Conservation (phyloP, 2,888 invertebrate genomes). For the Pseudococcus longispinus region DNA sequence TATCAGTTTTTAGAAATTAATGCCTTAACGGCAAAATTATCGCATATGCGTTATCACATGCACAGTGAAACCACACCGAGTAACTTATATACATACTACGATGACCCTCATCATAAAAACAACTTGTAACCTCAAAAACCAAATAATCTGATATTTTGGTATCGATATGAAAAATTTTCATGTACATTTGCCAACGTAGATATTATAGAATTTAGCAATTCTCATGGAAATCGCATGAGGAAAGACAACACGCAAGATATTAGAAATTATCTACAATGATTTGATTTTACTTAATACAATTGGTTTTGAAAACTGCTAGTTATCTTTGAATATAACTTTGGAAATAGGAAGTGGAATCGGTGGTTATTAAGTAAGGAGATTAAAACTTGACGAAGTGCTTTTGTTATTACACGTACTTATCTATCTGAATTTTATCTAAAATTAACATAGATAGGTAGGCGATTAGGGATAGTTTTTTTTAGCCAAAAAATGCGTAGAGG, state of each 20-base stretch:
- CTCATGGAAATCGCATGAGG: background rate
- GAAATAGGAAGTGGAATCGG: too few relatives aligned
- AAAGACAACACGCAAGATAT: background rate
- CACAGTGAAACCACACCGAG: background rate
- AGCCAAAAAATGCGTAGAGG: too few relatives aligned
- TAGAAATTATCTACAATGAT: background rate
- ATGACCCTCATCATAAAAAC: background rate
- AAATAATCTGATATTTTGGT: slow-evolving; percentile 10
- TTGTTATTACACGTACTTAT: too few relatives aligned
- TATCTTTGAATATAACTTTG: too few relatives aligned
- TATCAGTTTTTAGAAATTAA: background rate
- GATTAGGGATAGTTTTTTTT: too few relatives aligned
- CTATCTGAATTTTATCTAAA: too few relatives aligned
- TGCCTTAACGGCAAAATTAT: background rate
- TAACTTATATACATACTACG: background rate
- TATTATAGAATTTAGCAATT: background rate
- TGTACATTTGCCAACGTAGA: background rate
- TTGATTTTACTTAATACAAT: background rate
- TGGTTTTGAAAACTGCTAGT: too few relatives aligned
- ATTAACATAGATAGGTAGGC: too few relatives aligned
- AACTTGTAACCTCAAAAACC: slow-evolving; percentile 6
- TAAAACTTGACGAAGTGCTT: too few relatives aligned
- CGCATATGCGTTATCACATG: background rate
- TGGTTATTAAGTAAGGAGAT: too few relatives aligned
- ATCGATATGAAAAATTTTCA: background rate